Base-by-base conservation (phyloP, 1,140 invertebrate genomes). In the Bombyx mori region DNA sequence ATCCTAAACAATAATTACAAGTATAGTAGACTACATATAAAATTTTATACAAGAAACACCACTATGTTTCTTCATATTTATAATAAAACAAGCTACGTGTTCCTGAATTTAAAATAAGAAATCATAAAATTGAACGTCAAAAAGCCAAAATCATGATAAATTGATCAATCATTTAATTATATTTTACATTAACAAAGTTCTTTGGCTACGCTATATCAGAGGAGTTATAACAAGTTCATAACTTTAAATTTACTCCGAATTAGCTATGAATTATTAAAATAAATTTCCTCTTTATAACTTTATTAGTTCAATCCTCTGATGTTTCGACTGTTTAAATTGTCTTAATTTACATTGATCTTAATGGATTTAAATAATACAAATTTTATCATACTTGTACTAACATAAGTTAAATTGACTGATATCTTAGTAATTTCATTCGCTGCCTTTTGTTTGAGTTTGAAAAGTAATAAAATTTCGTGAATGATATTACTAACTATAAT, bases 91-190 rank as follows among this genome's bases (percentile, higher is more conserved):
- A 35, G 26, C 26, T 35, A 5, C 4, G 4, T 49, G 12, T 49
- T 6, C n/a, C 12, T 10, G 10, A 60, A 43, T 12, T 54, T 42
- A 6, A 44, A 63, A 63, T 52, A 56, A 57, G 42, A 50, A 57
- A 65, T 59, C 70, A 75, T 78, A 67, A 75, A 75, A 71, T 75
- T 66, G 73, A 68, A 63, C 63, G 58, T 56, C 57, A 65, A 66
- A 59, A 62, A 45, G 48, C 49, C 60, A 53, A 54, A 62, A 64
- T 63, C 58, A 58, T 65, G 60, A 67, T 60, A 62, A 61, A 58
- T 55, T 58, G 63, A 65, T 69, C 57, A 66, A 72, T 67, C 63
- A 67, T 64, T 66, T 59, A 72, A 65, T 63, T 61, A 72, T 58
- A 59, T 66, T 58, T 56, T 42, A 67, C 68, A 62, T 70, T 68